Conservation (phyloP, 2,888 invertebrate genomes). For the Glyphotaelius pellucidus region DNA sequence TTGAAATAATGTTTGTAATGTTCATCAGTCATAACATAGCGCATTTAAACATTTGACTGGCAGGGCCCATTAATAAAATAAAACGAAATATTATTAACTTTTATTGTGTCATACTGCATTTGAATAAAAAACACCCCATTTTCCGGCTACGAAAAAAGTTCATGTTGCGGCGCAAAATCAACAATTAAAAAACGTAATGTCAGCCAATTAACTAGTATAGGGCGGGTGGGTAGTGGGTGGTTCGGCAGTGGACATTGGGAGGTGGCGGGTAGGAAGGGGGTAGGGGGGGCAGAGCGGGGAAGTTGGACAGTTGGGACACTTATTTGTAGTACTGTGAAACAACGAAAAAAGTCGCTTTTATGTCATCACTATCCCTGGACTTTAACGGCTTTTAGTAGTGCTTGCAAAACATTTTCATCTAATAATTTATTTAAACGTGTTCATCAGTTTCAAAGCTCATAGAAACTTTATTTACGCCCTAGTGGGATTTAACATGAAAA, state of each 20-base stretch:
- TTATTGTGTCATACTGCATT: neutral
- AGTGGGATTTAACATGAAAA: too few species aligned
- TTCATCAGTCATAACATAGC: too few species aligned
- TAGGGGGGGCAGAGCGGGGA: neutral
- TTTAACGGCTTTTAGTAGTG: neutral
- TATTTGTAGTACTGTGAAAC: constrained; percentile 28
- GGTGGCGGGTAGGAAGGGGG: neutral
- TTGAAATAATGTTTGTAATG: too few species aligned
- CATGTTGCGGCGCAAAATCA: constrained; percentile 8
- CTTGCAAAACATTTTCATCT: constrained; percentile 5
- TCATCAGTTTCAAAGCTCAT: neutral
- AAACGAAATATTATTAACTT: neutral
- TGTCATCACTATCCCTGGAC: constrained; percentile 9
- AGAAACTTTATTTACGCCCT: too few species aligned
- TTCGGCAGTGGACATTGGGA: neutral
- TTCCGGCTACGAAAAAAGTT: constrained; percentile 4
- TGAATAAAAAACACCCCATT: neutral
- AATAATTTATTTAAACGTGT: neutral
- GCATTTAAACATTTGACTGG: neutral
- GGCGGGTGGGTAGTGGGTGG: neutral
- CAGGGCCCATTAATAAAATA: neutral
- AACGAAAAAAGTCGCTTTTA: constrained; percentile 16
- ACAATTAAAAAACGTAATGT: constrained; percentile 49
- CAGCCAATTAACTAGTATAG: constrained; percentile 27
- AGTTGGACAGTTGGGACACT: constrained; percentile 36